Conservation (phyloP, 2,113 vertebrate genomes). For the Pimephales promelas region DNA sequence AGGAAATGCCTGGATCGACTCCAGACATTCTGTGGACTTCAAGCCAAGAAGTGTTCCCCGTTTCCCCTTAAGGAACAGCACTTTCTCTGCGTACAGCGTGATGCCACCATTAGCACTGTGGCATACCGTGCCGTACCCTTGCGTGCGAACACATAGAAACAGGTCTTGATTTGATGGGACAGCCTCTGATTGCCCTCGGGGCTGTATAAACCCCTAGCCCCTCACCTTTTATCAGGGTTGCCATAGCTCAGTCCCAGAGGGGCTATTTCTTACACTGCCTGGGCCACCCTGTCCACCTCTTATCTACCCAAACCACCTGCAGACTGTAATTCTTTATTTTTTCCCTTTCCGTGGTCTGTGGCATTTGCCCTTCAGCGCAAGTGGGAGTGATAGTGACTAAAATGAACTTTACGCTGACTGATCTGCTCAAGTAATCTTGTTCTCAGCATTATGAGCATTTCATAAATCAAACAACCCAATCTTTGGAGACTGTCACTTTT, state of each 20-base stretch:
- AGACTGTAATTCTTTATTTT: slow-evolving; percentile 45
- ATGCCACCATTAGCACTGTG: not conserved
- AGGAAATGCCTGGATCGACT: slow-evolving; percentile 57
- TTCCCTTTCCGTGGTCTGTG: slow-evolving; percentile 41
- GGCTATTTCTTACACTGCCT: slow-evolving; percentile 40
- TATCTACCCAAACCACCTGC: slow-evolving; percentile 47
- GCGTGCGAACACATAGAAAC: not conserved
- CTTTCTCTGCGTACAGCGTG: not conserved
- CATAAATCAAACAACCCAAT: not conserved
- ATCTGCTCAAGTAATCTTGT: not conserved
- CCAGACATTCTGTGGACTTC: slow-evolving; percentile 39
- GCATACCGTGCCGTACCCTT: not conserved
- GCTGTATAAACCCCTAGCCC: slow-evolving; percentile 16
- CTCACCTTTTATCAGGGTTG: slow-evolving; percentile 44
- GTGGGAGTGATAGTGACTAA: slow-evolving; percentile 14
- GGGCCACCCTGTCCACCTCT: slow-evolving; percentile 34
- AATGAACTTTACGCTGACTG: slow-evolving; percentile 31
- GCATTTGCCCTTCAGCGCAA: slow-evolving; percentile 22
- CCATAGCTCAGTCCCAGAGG: slow-evolving; percentile 21
- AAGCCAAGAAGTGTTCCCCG: slow-evolving; percentile 33
- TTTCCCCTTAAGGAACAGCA: slow-evolving; percentile 36
- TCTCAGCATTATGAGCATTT: not conserved
- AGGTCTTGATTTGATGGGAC: slow-evolving; percentile 10
- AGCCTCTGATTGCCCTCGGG: not conserved
- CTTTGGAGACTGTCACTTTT: not conserved